Conservation (phyloP, 2,888 invertebrate genomes). For the Phaonia tiefii region DNA sequence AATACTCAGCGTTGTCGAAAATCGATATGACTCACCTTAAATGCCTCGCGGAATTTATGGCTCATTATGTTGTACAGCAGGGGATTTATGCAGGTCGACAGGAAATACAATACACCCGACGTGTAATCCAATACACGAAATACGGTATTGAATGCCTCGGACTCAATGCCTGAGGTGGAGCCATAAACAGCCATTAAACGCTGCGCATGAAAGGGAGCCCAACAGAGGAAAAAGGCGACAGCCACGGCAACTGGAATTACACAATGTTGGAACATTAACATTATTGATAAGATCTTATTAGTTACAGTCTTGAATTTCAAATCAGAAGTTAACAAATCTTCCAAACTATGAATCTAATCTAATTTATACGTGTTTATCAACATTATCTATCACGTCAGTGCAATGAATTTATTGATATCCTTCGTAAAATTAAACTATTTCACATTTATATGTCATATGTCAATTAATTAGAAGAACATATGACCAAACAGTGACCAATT, state of each 20-base stretch:
- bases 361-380: no score
- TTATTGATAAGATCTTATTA: no score
- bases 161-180: conserved; percentile 75
- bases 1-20: background rate
- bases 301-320: no score
- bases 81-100: conserved; percentile 87
- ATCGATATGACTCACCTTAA: conserved; percentile 82
- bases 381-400: no score
- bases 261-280: no score
- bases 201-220: conserved; percentile 96
- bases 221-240: conserved; percentile 91
- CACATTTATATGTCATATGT: no score
- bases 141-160: conserved; percentile 81
- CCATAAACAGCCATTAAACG: conserved; percentile 90
- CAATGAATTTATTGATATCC: no score
- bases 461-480: no score
- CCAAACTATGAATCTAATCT: no score
- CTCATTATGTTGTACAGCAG: conserved; percentile 87
- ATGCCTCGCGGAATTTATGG: conserved; percentile 86
- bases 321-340: no score
- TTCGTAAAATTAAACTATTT: no score
- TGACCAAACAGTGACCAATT: no score
- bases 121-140: conserved; percentile 85
- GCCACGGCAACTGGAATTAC: conserved; percentile 92
- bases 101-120: conserved; percentile 85